A percentile compares a stretch with the other conserved stretches of the same genome.
These are phyloP conservation scores for Spisula solida DNA, from an alignment of 2,888 invertebrate species.

Conservation along the genomic window DNA sequence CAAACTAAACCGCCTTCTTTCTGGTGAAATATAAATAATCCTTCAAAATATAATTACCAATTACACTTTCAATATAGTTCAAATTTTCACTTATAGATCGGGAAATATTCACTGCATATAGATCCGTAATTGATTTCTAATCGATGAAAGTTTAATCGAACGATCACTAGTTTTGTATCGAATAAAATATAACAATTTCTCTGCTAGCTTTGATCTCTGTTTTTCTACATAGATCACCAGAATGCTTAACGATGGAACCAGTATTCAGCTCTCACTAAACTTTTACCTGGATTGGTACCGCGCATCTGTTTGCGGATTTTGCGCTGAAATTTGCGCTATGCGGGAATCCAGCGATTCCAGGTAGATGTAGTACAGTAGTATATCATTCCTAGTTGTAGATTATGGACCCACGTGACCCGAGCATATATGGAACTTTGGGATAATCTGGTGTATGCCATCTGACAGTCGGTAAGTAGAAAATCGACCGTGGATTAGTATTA, in stretches of 20 bases:
- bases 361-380: conserved; percentile 7
- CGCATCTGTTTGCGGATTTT: background rate
- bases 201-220: background rate
- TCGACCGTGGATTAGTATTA: background rate
- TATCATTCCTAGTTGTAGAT: background rate
- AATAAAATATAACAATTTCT: conserved; percentile 20
- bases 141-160: background rate
- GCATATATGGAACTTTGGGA: conserved; percentile 56
- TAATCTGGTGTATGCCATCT: conserved; percentile 42
- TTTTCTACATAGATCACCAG: conserved; percentile 7
- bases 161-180: background rate
- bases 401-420: conserved; percentile 48
- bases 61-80: background rate
- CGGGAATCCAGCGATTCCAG: background rate
- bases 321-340: background rate
- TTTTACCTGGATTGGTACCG: conserved; percentile 56
- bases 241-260: conserved; percentile 27
- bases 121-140: background rate
- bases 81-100: background rate
- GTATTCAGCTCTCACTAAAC: conserved; percentile 4
- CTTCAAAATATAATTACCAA: background rate
- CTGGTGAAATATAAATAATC: background rate
- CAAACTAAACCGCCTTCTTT: background rate
- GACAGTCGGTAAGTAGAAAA: conserved; percentile 2
- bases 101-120: background rate